Percentiles rank a stretch among this genome's conserved stretches.
These are phyloP conservation scores for Spheniscus humboldti DNA, from an alignment of 2,797 vertebrate genomes.

Conservation along the genomic window DNA sequence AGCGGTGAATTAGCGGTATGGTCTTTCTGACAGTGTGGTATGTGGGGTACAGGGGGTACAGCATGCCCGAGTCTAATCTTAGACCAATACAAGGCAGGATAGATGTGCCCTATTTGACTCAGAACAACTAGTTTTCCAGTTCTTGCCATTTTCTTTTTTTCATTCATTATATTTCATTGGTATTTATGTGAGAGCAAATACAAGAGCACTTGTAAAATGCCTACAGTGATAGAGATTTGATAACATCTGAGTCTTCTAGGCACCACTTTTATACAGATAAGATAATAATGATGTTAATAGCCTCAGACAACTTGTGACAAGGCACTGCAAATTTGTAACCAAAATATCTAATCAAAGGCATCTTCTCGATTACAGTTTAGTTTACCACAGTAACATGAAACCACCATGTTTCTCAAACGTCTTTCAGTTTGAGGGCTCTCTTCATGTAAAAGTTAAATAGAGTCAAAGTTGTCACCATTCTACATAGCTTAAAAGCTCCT, in stretches of 20 bases:
- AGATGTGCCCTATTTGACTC: neutral
- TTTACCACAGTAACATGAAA: neutral
- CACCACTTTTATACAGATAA: neutral
- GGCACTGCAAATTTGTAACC: neutral
- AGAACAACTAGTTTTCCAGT: neutral
- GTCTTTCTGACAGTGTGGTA: neutral
- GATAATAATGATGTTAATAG: neutral
- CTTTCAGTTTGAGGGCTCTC: neutral
- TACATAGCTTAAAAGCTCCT: neutral
- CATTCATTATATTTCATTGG: neutral
- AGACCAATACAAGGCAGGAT: neutral
- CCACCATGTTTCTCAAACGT: accelerated
- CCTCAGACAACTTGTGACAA: neutral
- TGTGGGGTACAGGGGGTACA: accelerated
- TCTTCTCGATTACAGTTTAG: neutral
- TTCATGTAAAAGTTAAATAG: neutral
- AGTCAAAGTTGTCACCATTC: neutral
- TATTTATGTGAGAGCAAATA: neutral
- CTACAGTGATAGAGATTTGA: neutral
- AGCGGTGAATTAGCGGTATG: neutral
- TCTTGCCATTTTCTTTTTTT: neutral
- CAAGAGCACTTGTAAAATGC: neutral
- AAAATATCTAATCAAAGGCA: neutral
- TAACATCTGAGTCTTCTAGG: neutral
- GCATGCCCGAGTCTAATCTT: accelerated